A percentile compares a stretch with the other conserved stretches of the same genome.
Conservation (phyloP, 2,113 vertebrate species). For the Lynx canadensis region DNA sequence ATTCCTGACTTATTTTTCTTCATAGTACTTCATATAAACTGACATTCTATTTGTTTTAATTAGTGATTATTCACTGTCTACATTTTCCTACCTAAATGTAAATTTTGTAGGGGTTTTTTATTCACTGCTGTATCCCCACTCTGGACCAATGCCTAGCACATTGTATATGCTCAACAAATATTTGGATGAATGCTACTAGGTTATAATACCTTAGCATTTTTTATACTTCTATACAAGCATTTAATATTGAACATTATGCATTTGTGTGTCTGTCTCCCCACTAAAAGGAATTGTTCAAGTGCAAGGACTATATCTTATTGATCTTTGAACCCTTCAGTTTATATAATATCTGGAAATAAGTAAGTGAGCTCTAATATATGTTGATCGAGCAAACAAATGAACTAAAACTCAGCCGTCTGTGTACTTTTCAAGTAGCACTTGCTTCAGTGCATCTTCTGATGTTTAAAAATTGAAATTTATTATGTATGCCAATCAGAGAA, state of each 20-base stretch:
- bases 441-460: not conserved
- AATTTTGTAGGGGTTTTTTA: not conserved
- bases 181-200: not conserved
- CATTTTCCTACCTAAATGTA: not conserved
- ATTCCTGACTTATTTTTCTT: not conserved
- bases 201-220: not conserved
- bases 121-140: not conserved
- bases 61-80: not conserved
- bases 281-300: not conserved
- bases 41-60: not conserved
- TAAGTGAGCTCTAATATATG: not conserved
- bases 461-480: conserved; percentile 35
- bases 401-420: not conserved
- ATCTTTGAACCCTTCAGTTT: not conserved
- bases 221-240: not conserved
- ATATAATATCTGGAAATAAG: not conserved
- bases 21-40: not conserved
- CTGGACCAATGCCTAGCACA: not conserved
- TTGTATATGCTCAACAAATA: not conserved
- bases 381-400: not conserved
- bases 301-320: not conserved
- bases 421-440: not conserved
- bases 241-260: not conserved
- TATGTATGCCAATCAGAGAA: not conserved
- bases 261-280: not conserved